Conservation (phyloP, 2,888 invertebrate genomes). For the Deroplatys truncata region DNA sequence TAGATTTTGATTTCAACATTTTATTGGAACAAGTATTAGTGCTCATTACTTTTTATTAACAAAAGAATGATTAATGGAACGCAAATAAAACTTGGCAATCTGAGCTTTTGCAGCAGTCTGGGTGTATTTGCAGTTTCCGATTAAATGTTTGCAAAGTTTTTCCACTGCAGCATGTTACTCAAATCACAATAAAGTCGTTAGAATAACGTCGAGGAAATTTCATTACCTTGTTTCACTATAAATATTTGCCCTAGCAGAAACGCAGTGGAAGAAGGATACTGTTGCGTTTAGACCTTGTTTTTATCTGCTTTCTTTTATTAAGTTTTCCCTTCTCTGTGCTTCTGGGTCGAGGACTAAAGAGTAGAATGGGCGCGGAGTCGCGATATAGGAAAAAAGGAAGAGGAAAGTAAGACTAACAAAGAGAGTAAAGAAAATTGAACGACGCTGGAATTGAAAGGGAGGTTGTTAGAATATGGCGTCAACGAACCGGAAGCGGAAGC, state of each 20-base stretch:
- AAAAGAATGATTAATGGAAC: not conserved
- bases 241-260: not conserved
- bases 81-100: not conserved
- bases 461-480: conserved; percentile 11
- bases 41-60: not conserved
- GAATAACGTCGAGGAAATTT: not conserved
- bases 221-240: not conserved
- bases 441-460: conserved; percentile 9
- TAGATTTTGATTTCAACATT: too few relatives aligned
- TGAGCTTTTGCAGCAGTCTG: not conserved
- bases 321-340: not conserved
- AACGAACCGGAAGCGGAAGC: conserved; percentile 12
- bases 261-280: not conserved
- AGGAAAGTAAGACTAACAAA: not conserved
- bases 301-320: not conserved
- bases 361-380: not conserved
- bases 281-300: not conserved
- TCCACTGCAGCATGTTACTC: not conserved
- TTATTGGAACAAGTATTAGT: too few relatives aligned
- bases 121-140: not conserved
- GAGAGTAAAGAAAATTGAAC: not conserved
- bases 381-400: not conserved
- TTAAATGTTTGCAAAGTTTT: not conserved
- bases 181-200: not conserved
- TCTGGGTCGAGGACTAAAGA: not conserved